These are phyloP conservation scores for Engraulis encrasicolus DNA, from an alignment of 2,113 vertebrate species.

Conservation along the genomic window DNA sequence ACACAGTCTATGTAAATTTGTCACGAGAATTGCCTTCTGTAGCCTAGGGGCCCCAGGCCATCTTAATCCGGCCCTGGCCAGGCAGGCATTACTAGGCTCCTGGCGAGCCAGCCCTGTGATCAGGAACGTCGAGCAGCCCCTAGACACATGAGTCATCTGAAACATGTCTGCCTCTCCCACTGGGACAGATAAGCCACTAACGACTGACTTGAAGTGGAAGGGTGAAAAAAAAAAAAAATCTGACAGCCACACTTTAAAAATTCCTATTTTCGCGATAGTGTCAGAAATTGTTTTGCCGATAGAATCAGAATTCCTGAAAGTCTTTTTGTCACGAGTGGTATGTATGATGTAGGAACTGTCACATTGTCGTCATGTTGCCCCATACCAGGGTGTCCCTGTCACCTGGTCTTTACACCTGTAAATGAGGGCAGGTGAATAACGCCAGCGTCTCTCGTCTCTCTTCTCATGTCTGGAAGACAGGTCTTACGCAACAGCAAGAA, in stretches of 20 bases:
- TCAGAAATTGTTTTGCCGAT: background rate
- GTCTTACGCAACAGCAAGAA: background rate
- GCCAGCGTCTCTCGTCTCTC: background rate
- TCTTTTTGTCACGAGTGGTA: background rate
- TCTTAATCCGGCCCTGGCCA: no score
- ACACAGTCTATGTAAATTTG: no score
- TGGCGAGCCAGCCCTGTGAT: background rate
- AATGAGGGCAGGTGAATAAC: background rate
- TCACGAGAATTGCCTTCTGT: no score
- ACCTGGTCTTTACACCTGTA: background rate
- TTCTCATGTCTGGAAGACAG: background rate
- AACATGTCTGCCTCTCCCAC: background rate
- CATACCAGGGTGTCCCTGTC: background rate
- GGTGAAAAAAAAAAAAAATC: background rate
- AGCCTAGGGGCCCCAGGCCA: no score
- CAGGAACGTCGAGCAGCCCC: no score
- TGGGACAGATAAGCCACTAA: background rate
- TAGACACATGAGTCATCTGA: background rate
- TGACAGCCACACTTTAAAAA: background rate
- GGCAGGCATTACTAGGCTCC: background rate
- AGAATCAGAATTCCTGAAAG: constrained; percentile 16
- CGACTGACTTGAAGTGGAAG: no score
- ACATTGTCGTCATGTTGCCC: background rate
- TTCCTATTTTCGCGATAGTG: background rate
- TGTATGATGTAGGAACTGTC: background rate